Evolutionary conservation across 2,888 invertebrate genomes (phyloP).

Genomic region (Archaeoteleia sp.): DNA sequence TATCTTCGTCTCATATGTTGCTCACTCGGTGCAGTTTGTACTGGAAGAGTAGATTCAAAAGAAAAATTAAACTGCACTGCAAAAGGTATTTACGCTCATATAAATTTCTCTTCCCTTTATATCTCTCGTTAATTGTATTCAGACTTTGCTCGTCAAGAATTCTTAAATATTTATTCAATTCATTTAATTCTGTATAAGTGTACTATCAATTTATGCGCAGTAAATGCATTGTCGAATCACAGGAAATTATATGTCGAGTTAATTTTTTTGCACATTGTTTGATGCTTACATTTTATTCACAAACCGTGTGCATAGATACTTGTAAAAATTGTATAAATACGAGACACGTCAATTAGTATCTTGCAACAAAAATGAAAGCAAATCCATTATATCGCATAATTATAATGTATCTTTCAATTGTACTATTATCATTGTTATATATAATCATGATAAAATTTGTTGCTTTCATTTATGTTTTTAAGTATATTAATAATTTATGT

Average conservation of each 20-base stretch:
- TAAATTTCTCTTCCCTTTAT: too few species aligned
- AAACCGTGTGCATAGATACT: neutral
- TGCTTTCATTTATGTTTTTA: conserved; percentile 1
- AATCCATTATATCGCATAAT: neutral
- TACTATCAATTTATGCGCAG: conserved; percentile 9
- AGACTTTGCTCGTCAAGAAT: conserved; percentile 16
- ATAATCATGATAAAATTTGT: neutral
- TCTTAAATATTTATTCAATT: conserved; percentile 6
- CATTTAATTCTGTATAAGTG: conserved; percentile 2
- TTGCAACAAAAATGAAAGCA: conserved; percentile 7
- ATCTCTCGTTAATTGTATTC: too few species aligned
- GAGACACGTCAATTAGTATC: too few species aligned
- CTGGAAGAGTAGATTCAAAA: too few species aligned
- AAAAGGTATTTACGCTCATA: too few species aligned
- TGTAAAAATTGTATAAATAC: too few species aligned
- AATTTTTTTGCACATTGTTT: neutral
- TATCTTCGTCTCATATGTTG: too few species aligned
- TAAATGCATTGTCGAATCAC: conserved; percentile 13
- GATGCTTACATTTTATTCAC: neutral
- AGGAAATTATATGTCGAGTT: conserved; percentile 15
- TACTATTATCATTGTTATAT: neutral
- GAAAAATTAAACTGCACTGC: too few species aligned
- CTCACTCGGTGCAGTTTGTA: too few species aligned
- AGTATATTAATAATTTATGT: neutral
- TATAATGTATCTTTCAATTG: neutral